phyloP scores from a whole-genome alignment of 2,888 invertebrate genomes.

The Ophion ellenae region DNA sequence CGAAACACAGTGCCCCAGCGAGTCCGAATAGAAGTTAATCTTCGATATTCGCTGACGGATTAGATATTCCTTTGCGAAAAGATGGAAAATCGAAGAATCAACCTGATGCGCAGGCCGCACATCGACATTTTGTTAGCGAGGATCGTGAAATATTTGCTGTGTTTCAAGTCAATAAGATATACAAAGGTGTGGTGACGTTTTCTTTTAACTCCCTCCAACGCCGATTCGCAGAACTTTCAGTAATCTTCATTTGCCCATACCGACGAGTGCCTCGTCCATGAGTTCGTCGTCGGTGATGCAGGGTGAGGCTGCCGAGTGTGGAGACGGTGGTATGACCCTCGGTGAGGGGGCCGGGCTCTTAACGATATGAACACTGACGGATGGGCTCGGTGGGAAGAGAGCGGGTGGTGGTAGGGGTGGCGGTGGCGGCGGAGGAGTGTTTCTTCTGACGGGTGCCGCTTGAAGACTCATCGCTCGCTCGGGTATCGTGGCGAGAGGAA shows the following conservation, averaged over 20 bases:
- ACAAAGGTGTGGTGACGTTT: background rate
- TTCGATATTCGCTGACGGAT: background rate
- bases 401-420: conserved; percentile 79
- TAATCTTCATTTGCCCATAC: conserved; percentile 89
- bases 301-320: conserved; percentile 89
- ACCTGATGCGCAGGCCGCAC: background rate
- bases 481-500: conserved; percentile 83
- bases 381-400: conserved; percentile 86
- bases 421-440: conserved; percentile 82
- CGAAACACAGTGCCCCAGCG: background rate
- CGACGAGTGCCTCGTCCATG: conserved; percentile 94
- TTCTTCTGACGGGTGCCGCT: conserved; percentile 80
- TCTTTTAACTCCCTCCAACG: background rate
- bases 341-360: conserved; percentile 91
- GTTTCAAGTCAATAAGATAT: background rate
- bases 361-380: conserved; percentile 90
- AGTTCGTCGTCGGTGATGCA: conserved; percentile 95
- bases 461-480: conserved; percentile 86
- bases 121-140: background rate
- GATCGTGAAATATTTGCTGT: background rate
- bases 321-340: conserved; percentile 87
- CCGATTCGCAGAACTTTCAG: conserved; percentile 70
- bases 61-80: background rate
- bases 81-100: background rate
- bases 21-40: background rate